Base-by-base conservation (phyloP, 2,888 invertebrate genomes). In the Clanis bilineata region DNA sequence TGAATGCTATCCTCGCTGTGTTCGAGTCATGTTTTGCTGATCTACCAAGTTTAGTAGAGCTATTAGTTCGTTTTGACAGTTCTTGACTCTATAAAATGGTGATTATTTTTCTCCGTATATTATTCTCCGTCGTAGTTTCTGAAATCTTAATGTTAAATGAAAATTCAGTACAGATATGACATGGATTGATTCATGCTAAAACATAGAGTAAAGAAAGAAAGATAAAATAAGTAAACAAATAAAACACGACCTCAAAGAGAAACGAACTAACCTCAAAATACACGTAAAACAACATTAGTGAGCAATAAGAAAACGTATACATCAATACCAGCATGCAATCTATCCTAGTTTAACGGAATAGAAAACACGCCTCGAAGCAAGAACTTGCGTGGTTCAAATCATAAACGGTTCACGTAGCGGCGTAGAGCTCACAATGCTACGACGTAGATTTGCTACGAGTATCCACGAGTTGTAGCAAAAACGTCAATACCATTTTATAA, bases 261-360 rank as follows among this genome's bases (percentile, higher is more conserved):
- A 66, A 58, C 55, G 21, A 51, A 47, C 22, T 45, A 3, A 44
- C 9, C 12, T 18, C 28, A 25, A 56, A 56, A 36, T 6, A 10
- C 32, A 9, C 18, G 58, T 54, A 44, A 55, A 44, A 60, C 56
- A 58, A 58, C 39, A 55, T 63, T 63, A 61, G 60, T 57, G 58
- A 55, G 57, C 36, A 59, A 60, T 39, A 57, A 58, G 55, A 63
- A 64, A 51, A 60, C 58, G 51, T 59, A 60, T 68, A 63, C 62
- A 62, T 61, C 51, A 63, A 63, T 59, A 61, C 56, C 57, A 65
- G 62, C 62, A 51, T 54, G 43, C 64, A 63, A 69, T 70, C 59
- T 43, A 65, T 70, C 62, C 64, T 61, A 60, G 63, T 65, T 67
- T 55, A 55, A 59, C 56, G 58, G 55, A 64, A 69, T 69, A 64